phyloP scores from a whole-genome alignment of 2,797 vertebrate species.

The Hylomyscus alleni region DNA sequence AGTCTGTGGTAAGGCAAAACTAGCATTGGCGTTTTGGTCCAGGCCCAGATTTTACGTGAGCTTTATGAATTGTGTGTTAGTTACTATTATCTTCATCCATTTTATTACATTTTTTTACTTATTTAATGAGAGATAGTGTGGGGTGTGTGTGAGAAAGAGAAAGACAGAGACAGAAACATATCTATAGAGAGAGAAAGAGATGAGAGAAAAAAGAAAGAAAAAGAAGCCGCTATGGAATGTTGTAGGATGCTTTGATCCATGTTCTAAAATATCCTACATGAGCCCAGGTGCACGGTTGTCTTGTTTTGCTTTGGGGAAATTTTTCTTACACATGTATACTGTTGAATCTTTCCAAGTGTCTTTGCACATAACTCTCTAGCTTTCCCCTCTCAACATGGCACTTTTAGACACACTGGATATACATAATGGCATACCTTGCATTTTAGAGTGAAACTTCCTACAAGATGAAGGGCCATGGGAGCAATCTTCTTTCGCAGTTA shows the following conservation, averaged over 20 bases:
- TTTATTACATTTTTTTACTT: neutral
- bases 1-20: neutral
- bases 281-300: neutral
- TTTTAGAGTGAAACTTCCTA: neutral
- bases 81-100: neutral
- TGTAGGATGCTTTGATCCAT: neutral
- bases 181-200: neutral
- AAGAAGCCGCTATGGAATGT: neutral
- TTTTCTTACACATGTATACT: neutral
- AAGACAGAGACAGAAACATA: neutral
- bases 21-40: neutral
- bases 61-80: neutral
- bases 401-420: neutral
- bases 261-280: neutral
- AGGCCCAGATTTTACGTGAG: neutral
- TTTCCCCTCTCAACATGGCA: neutral
- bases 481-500: conserved; percentile 7
- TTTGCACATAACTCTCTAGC: too few species aligned
- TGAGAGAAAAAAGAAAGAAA: neutral
- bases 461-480: neutral
- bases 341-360: neutral
- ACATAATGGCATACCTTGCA: neutral
- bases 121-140: neutral
- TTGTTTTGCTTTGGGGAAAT: neutral
- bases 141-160: too few species aligned